Percentiles rank a stretch among this genome's conserved stretches.
These are phyloP conservation scores for Ryuthela nishihirai DNA, from an alignment of 2,888 invertebrate species.

Conservation along the genomic window DNA sequence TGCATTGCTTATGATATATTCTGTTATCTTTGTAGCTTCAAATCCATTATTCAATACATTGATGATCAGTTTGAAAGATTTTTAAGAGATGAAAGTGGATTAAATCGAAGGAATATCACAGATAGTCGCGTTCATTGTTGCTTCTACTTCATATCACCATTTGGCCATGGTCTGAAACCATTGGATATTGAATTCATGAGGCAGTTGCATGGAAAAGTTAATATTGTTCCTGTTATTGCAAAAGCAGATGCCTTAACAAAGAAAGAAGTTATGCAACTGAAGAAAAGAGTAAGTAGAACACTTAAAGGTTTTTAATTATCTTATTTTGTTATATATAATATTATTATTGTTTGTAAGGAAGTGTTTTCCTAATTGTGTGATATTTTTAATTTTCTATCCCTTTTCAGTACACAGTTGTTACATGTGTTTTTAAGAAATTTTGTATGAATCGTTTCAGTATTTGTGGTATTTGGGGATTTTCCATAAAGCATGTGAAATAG, in stretches of 20 bases:
- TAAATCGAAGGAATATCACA: constrained; percentile 88
- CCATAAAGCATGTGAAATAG: no score
- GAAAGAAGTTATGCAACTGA: constrained; percentile 80
- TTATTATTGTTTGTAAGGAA: no score
- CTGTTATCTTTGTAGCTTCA: constrained; percentile 27
- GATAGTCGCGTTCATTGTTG: constrained; percentile 97
- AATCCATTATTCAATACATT: constrained; percentile 89
- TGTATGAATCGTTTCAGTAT: no score
- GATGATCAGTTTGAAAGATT: constrained; percentile 90
- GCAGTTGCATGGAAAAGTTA: constrained; percentile 83
- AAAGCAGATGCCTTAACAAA: constrained; percentile 91
- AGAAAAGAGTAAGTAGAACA: constrained; percentile 71
- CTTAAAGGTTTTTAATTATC: no score
- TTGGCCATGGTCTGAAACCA: constrained; percentile 92
- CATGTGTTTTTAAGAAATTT: no score
- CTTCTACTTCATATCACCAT: constrained; percentile 95
- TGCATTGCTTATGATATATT: neutral
- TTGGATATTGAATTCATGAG: constrained; percentile 95
- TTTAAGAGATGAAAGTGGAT: constrained; percentile 38
- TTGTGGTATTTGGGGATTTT: no score
- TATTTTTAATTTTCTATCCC: no score
- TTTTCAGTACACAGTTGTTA: no score
- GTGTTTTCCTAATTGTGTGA: no score
- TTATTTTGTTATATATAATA: no score
- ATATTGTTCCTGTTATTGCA: constrained; percentile 96